These are phyloP conservation scores for Hestina assimilis DNA, from an alignment of 1,140 invertebrate genomes.

Conservation along the genomic window DNA sequence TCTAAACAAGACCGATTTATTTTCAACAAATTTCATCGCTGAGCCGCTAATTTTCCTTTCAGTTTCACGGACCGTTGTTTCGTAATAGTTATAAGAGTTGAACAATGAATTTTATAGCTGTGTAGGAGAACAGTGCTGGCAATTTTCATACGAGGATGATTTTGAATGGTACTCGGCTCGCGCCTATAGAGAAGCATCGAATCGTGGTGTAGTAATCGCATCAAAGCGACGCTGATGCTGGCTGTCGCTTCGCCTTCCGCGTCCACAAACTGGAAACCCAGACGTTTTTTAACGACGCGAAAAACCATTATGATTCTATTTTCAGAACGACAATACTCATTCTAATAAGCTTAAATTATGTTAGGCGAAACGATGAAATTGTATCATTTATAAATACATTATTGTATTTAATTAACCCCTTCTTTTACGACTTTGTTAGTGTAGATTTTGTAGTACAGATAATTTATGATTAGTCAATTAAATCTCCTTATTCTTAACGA, in stretches of 20 bases:
- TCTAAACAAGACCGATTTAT: not conserved
- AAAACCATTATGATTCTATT: slow-evolving; percentile 72
- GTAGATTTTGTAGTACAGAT: too few relatives aligned
- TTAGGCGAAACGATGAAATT: slow-evolving; percentile 2
- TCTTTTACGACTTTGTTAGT: too few relatives aligned
- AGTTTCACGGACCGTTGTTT: slow-evolving; percentile 70
- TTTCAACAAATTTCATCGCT: slow-evolving; percentile 5
- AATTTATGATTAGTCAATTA: too few relatives aligned
- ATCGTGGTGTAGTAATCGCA: slow-evolving; percentile 70
- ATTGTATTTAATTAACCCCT: too few relatives aligned
- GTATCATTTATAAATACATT: too few relatives aligned
- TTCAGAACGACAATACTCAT: slow-evolving; percentile 54
- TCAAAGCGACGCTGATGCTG: slow-evolving; percentile 42
- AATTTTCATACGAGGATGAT: slow-evolving; percentile 72
- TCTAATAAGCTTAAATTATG: slow-evolving; percentile 50
- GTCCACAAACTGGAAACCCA: slow-evolving; percentile 40
- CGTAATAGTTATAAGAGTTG: slow-evolving; percentile 74
- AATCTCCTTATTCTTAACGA: too few relatives aligned
- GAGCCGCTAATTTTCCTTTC: slow-evolving; percentile 39
- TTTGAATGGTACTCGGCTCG: slow-evolving; percentile 50
- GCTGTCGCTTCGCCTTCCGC: slow-evolving; percentile 40
- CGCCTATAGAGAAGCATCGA: slow-evolving; percentile 54
- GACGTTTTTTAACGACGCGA: slow-evolving; percentile 67
- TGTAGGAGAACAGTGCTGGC: slow-evolving; percentile 66
- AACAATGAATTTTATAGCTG: slow-evolving; percentile 73